Conservation (phyloP, 1,140 invertebrate species). For the Muscidifurax raptorellus region DNA sequence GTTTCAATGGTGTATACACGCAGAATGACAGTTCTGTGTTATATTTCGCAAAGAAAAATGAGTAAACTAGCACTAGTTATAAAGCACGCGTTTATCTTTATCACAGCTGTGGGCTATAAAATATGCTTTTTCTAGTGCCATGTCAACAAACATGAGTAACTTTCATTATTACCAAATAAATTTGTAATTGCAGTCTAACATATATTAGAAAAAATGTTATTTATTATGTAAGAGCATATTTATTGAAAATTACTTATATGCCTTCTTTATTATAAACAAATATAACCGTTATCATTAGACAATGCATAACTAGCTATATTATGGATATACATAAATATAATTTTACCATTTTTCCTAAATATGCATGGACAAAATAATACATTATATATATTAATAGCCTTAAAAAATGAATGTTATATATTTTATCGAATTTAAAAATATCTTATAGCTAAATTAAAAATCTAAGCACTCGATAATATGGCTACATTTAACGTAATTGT, state of each 20-base stretch:
- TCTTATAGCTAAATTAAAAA: neutral
- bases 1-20: neutral
- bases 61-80: constrained; percentile 37
- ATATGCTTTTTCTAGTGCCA: constrained; percentile 43
- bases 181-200: neutral
- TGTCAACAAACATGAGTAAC: constrained; percentile 25
- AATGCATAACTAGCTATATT: neutral
- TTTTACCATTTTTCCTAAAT: neutral
- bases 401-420: neutral
- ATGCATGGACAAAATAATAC: neutral
- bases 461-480: neutral
- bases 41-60: constrained; percentile 29
- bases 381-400: no score
- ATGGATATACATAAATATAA: neutral
- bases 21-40: constrained; percentile 10
- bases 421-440: neutral
- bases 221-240: neutral
- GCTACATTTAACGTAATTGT: neutral
- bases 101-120: constrained; percentile 49
- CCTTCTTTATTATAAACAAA: neutral
- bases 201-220: neutral
- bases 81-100: constrained; percentile 45
- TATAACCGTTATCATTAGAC: neutral
- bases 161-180: constrained; percentile 22
- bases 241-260: neutral